Base-by-base conservation (phyloP, 2,888 invertebrate genomes). In the Lagria hirta region DNA sequence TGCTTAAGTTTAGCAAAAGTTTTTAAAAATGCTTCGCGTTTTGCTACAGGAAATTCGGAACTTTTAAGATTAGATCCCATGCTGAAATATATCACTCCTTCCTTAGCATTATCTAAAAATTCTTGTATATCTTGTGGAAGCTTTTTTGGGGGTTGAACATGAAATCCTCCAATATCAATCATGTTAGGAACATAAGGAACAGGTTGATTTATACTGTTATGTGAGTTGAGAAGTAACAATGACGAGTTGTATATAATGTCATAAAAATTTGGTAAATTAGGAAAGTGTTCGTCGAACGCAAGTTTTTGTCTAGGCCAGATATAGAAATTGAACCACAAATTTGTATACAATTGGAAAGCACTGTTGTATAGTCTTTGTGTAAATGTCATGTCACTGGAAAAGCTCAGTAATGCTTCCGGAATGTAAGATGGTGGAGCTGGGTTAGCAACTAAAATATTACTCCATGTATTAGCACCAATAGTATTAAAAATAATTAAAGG, bases 61-160 rank as follows among this genome's bases (percentile, higher is more conserved):
- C 78, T 78, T 34, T 74, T 71, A 0, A 80, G 70, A 47, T 78
- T 77, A 0, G 81, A 78, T 1, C 82, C 83, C 55, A 83, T 74
- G 53, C 77, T 80, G 52, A 81, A 75, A 43, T 78, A 78, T 1
- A 81, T 68, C 0, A 75, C 77, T 1, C 81, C 81, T 33, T 78
- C 48, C 32, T 65, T 69, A 0, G 79, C 71, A 6, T 68, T 64
- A 49, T 81, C 78, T 34, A 80, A 54, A 37, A 75, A 65, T 10
- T 68, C 64, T 64, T 78, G 70, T 1, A 80, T 60, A 57, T 80
- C 76, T 28, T 54, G 29, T 0, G 66, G 62, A 7, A 68, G 43
- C 28, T 49, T 35, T 50, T 62, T 56, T 1, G 62, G 50, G 1
- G 54, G 47, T 37, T 54, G 48, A 2, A 65, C 41, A 32, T 81